These are phyloP conservation scores for Tetramorium alpestre DNA, from an alignment of 1,140 invertebrate genomes.

Conservation along the genomic window DNA sequence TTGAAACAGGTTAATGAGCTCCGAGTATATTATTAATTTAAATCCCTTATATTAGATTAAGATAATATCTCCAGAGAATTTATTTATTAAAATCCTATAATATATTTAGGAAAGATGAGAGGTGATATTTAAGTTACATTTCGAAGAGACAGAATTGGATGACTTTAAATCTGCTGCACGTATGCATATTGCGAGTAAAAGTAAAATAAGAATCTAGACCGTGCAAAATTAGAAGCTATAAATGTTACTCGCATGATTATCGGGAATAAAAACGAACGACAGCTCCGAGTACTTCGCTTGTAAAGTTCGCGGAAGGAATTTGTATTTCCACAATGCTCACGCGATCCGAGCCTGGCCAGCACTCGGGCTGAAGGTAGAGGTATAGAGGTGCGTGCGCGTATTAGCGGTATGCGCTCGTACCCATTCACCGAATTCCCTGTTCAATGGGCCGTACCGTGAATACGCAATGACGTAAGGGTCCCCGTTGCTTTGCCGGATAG, in stretches of 20 bases:
- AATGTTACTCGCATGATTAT: not conserved
- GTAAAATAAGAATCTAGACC: slow-evolving; percentile 2
- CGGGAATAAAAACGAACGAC: not conserved
- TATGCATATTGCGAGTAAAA: not conserved
- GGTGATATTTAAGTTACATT: not conserved
- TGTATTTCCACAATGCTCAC: slow-evolving; percentile 1
- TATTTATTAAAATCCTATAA: not conserved
- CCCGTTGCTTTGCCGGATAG: slow-evolving; percentile 36
- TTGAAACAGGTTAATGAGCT: slow-evolving; percentile 15
- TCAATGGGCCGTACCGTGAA: slow-evolving; percentile 80
- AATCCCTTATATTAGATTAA: not conserved
- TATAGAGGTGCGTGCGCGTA: slow-evolving; percentile 35
- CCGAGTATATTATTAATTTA: not conserved
- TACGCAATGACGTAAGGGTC: slow-evolving; percentile 81
- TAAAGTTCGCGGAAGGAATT: slow-evolving; percentile 25
- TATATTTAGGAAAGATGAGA: not conserved
- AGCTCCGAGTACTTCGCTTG: not conserved
- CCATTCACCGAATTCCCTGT: slow-evolving; percentile 83
- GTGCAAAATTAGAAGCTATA: slow-evolving; percentile 8
- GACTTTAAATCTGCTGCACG: not conserved
- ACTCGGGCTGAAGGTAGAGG: slow-evolving; percentile 29
- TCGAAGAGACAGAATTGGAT: not conserved
- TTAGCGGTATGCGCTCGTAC: slow-evolving; percentile 65
- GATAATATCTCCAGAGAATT: not conserved
- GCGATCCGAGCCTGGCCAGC: slow-evolving; percentile 27